These are phyloP conservation scores for Drosophila jambulina DNA, from an alignment of 1,140 invertebrate species.

Conservation along the genomic window DNA sequence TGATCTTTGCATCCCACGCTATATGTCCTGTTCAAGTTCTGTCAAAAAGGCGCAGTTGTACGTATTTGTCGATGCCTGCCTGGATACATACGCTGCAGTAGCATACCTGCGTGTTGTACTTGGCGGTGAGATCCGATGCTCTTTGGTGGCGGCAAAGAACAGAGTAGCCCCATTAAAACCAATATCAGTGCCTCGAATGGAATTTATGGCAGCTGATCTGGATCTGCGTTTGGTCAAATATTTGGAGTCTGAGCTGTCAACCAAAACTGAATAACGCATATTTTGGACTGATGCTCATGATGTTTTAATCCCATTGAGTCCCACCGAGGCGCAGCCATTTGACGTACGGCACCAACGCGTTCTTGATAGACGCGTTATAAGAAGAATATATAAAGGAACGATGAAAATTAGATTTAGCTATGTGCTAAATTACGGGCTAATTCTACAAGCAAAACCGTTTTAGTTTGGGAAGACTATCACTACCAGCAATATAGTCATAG, in stretches of 20 bases:
- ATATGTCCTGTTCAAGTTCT: background rate
- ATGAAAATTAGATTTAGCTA: too few species aligned
- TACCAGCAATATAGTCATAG: too few species aligned
- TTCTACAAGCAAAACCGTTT: too few species aligned
- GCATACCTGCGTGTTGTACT: background rate
- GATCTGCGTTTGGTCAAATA: background rate
- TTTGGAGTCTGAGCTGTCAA: background rate
- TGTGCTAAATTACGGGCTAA: too few species aligned
- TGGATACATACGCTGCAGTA: background rate
- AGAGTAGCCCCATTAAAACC: background rate
- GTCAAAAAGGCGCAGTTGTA: background rate
- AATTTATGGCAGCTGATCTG: background rate
- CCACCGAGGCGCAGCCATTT: too few species aligned
- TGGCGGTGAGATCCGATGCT: background rate
- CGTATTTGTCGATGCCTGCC: background rate
- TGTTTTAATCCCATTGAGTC: too few species aligned
- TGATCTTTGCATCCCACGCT: too few species aligned
- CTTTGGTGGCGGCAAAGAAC: background rate
- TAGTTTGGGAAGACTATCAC: too few species aligned
- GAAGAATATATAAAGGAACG: too few species aligned
- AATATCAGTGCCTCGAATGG: background rate
- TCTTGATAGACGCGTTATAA: too few species aligned
- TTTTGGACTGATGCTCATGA: too few species aligned
- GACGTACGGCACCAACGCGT: too few species aligned
- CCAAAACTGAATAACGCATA: background rate